Evolutionary conservation across 2,113 vertebrate genomes (phyloP).

Genomic region (Phrynosoma platyrhinos): DNA sequence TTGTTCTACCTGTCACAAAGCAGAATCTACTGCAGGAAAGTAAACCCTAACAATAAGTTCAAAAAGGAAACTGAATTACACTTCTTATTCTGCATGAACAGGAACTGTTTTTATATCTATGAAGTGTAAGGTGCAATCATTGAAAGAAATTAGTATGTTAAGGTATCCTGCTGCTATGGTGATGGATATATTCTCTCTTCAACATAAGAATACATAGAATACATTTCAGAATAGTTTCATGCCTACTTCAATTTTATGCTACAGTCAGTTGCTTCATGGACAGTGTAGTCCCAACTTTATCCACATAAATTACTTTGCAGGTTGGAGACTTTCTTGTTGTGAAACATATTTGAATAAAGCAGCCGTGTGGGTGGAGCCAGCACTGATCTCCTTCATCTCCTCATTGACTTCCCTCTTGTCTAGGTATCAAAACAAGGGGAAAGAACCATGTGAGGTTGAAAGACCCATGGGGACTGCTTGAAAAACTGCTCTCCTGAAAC

Average conservation of each 20-base stretch:
- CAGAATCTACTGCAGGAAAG: background rate
- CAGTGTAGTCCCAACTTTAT: no score
- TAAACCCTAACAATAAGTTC: background rate
- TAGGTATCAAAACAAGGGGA: background rate
- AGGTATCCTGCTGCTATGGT: slow-evolving; percentile 2
- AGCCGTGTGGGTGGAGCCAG: background rate
- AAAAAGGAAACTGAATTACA: background rate
- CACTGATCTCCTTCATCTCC: background rate
- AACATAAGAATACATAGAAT: background rate
- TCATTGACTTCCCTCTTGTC: background rate
- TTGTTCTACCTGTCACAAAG: background rate
- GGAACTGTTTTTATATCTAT: slow-evolving; percentile 9
- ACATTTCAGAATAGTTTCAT: background rate
- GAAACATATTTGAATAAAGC: background rate
- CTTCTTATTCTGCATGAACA: slow-evolving; percentile 6
- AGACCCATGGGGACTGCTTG: background rate
- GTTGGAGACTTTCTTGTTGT: background rate
- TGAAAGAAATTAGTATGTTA: slow-evolving; percentile 23
- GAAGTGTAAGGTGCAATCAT: slow-evolving; percentile 21
- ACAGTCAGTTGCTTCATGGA: background rate
- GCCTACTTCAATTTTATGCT: background rate
- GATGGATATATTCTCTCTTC: background rate
- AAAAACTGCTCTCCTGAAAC: background rate
- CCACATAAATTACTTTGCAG: background rate
- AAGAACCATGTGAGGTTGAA: background rate